Percentiles rank a stretch among this genome's conserved stretches.
phyloP scores from a whole-genome alignment of 2,113 vertebrate species.

The Cyprichromis sp. region DNA sequence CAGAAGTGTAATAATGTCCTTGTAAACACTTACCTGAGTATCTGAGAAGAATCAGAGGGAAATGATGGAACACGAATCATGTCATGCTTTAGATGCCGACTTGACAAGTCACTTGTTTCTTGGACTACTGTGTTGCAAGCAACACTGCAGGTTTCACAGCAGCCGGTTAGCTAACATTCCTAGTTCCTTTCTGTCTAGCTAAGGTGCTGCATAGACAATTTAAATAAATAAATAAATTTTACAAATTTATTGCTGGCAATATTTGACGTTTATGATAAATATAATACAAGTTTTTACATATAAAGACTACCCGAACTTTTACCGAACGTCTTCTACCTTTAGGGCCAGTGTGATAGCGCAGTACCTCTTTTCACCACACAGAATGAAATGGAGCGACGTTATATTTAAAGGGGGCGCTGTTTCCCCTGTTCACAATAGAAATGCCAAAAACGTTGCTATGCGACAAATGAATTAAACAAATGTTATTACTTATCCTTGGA shows the following conservation, averaged over 20 bases:
- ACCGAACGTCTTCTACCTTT: background rate
- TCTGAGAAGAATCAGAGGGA: background rate
- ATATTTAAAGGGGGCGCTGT: background rate
- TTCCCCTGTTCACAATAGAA: background rate
- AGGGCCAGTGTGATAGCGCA: background rate
- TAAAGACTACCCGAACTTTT: background rate
- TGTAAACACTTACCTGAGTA: background rate
- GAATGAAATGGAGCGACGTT: background rate
- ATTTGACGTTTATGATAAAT: background rate
- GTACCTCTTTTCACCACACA: background rate
- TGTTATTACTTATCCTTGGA: background rate
- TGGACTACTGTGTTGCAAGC: background rate
- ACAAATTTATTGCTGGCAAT: background rate
- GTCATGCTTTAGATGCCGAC: background rate
- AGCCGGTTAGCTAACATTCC: background rate
- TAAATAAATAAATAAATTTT: accelerated
- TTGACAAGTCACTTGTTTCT: background rate
- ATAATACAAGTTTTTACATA: background rate
- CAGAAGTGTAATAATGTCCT: background rate
- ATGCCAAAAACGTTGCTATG: background rate
- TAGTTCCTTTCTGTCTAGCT: background rate
- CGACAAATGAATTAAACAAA: background rate
- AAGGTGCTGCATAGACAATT: background rate
- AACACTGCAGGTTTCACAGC: background rate
- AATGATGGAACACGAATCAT: background rate